Base-by-base conservation (phyloP, 2,797 vertebrate genomes). In the Momotus momota region DNA sequence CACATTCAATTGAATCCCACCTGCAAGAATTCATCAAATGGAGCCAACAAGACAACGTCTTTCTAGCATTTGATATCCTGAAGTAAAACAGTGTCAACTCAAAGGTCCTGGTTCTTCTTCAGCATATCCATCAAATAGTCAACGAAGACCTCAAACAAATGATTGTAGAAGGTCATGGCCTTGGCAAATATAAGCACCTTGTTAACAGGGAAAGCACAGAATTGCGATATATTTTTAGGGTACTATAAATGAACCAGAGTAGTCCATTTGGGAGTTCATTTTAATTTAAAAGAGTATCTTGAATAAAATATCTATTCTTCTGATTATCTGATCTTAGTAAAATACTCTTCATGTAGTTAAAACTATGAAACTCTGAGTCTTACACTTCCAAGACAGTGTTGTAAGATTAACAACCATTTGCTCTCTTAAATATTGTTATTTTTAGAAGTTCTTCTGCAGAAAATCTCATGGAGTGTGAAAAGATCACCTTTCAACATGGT, bases 21-120 rank as follows among this genome's bases (percentile, higher is more conserved):
- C 78, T 93, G 64, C 86, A 93, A 64, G 84, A 78, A 93, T 87
- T 93, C 67, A 74, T 74, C 88, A 89, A 77, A 64, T 14, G n/a
- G 57, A 88, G 45, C 55, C 78, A 92, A 84, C n/a, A 57, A 79
- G 67, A 92, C 67, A 77, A 49, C 31, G 61, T 55, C 41, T 25
- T 80, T 71, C 73, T 60, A 86, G 52, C 41, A 71, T 73, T 12
- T 74, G 78, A 77, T 90, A 84, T 57, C 60, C 54, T 90, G 55
- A 92, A 85, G 52, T 73, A 71, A 92, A 93, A 84, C 2, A 1
- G 14, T 58, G 48, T 73, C 78, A 90, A 8, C 81, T 80, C 41
- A 80, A 88, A 90, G 77, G 85, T 81, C 54, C 54, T 81, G 49
- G 15, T 62, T 66, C 64, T 84, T 81, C 84, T 80, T 83, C 43